Evolutionary conservation across 2,888 invertebrate species (phyloP).

Genomic region (Hanleya hanleyi): DNA sequence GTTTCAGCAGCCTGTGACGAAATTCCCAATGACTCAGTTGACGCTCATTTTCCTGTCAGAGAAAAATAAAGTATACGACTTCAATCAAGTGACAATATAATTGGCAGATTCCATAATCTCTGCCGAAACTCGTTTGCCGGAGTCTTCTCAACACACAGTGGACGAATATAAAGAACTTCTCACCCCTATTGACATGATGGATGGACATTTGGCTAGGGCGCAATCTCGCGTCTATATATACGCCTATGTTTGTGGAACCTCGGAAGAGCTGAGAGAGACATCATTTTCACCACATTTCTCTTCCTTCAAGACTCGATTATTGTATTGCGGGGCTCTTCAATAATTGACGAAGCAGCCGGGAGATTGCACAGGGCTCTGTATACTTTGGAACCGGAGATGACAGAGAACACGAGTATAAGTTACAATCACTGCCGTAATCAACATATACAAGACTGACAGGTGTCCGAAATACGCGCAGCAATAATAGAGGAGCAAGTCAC

Average conservation of each 20-base stretch:
- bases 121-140: no score
- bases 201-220: background rate
- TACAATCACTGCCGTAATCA: background rate
- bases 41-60: constrained; percentile 73
- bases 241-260: constrained; percentile 1
- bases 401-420: background rate
- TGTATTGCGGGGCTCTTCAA: constrained; percentile 1
- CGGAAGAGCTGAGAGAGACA: background rate
- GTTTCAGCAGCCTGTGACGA: constrained; percentile 84
- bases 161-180: no score
- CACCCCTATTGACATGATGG: constrained; percentile 4
- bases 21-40: constrained; percentile 87
- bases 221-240: background rate
- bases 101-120: no score
- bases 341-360: background rate
- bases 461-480: background rate
- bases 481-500: no score
- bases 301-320: no score
- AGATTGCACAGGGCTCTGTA: background rate
- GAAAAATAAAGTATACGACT: background rate
- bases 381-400: background rate
- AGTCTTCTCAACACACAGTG: no score
- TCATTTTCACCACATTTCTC: background rate
- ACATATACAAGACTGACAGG: background rate
- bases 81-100: no score